Percentiles rank a stretch among this genome's conserved stretches.
phyloP scores from a whole-genome alignment of 2,113 vertebrate species.

The Origma solitaria region DNA sequence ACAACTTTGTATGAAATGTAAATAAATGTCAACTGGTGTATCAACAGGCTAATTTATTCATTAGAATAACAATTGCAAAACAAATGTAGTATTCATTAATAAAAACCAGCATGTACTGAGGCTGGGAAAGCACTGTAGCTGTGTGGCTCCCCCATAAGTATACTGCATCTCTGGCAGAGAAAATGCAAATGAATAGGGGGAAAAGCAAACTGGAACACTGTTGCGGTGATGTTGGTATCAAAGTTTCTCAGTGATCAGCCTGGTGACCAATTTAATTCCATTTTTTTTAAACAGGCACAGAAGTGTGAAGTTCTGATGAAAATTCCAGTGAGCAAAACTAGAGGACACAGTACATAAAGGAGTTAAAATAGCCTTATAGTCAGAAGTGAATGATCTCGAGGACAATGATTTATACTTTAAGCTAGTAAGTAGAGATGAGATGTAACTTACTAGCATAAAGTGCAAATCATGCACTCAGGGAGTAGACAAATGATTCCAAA shows the following conservation, averaged over 20 bases:
- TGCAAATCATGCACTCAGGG: background rate
- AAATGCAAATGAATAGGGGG: background rate
- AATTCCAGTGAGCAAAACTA: background rate
- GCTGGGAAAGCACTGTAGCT: background rate
- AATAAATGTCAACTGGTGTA: background rate
- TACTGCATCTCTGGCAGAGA: background rate
- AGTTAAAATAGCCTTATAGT: background rate
- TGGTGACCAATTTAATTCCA: background rate
- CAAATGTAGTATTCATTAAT: background rate
- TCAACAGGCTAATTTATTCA: slow-evolving; percentile 26
- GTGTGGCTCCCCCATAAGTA: background rate
- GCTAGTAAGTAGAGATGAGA: background rate
- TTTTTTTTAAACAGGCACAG: background rate
- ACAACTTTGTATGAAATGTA: background rate
- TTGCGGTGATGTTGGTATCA: background rate
- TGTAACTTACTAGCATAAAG: background rate
- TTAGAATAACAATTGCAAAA: background rate
- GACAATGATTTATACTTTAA: background rate
- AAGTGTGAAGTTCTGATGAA: background rate
- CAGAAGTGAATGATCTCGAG: background rate
- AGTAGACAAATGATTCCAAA: background rate
- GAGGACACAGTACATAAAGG: background rate
- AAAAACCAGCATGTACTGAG: background rate
- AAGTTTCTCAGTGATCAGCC: background rate
- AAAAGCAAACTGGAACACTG: background rate